Evolutionary conservation across 2,113 vertebrate genomes (phyloP).

Genomic region (Zootoca vivipara): DNA sequence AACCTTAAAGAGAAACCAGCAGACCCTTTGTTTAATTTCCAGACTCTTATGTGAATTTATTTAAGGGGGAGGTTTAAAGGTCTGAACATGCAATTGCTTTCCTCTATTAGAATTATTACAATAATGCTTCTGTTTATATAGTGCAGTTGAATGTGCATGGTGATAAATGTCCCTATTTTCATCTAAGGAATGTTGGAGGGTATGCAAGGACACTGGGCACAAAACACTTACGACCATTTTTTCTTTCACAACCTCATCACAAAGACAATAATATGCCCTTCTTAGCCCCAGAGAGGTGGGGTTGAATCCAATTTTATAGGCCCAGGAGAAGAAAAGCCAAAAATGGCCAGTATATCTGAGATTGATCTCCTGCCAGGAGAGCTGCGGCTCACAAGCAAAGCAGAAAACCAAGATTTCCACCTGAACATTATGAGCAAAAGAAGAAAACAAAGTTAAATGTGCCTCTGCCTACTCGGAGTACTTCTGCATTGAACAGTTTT

Average conservation of each 20-base stretch:
- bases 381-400: neutral
- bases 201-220: no score
- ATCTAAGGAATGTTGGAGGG: no score
- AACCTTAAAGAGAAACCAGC: no score
- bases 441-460: neutral
- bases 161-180: no score
- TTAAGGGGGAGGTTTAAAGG: no score
- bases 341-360: slow-evolving; percentile 6
- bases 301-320: neutral
- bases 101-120: no score
- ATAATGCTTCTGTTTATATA: no score
- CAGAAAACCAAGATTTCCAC: slow-evolving; percentile 9
- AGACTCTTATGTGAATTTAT: no score
- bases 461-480: neutral
- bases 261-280: neutral
- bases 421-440: neutral
- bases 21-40: no score
- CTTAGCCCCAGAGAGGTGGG: neutral
- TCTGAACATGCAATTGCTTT: no score
- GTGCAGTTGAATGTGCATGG: no score
- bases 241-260: neutral
- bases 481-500: neutral
- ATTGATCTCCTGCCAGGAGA: neutral
- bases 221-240: neutral
- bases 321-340: neutral